A percentile compares a stretch with the other conserved stretches of the same genome.
phyloP scores from a whole-genome alignment of 2,888 invertebrate species.

The Erynnis tages region DNA sequence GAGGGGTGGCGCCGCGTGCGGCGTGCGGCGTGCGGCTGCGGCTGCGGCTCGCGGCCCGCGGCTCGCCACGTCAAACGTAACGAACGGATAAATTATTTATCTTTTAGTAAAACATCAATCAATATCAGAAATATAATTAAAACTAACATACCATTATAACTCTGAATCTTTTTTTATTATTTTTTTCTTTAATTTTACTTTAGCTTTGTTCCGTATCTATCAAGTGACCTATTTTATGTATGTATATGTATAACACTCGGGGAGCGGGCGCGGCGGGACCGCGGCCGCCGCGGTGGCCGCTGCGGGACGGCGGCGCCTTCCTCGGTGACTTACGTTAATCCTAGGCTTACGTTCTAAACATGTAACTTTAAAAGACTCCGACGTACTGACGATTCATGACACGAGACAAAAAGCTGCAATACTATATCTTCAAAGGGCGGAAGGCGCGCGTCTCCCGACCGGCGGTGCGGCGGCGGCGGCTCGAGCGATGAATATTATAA shows the following conservation, averaged over 20 bases:
- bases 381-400: constrained; percentile 12
- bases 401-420: constrained; percentile 24
- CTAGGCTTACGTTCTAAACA: constrained; percentile 23
- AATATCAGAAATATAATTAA: constrained; percentile 80
- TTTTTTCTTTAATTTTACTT: constrained; percentile 50
- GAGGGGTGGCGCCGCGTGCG: constrained; percentile 47
- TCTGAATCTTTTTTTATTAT: constrained; percentile 56
- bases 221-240: constrained; percentile 52
- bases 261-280: constrained; percentile 53
- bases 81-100: constrained; percentile 76
- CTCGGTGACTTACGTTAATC: constrained; percentile 9
- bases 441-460: background rate
- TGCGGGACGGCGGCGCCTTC: constrained; percentile 3
- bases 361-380: constrained; percentile 17
- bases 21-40: constrained; percentile 35
- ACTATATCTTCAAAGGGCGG: constrained; percentile 13
- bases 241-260: constrained; percentile 52
- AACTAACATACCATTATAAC: constrained; percentile 78
- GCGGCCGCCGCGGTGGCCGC: background rate
- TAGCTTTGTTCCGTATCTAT: constrained; percentile 66
- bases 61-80: constrained; percentile 62
- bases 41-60: constrained; percentile 31
- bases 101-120: constrained; percentile 79
- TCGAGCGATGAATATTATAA: constrained; percentile 52
- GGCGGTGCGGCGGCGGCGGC: constrained; percentile 45